Conservation (phyloP, 2,113 vertebrate species). For the Oreocharis arfaki region DNA sequence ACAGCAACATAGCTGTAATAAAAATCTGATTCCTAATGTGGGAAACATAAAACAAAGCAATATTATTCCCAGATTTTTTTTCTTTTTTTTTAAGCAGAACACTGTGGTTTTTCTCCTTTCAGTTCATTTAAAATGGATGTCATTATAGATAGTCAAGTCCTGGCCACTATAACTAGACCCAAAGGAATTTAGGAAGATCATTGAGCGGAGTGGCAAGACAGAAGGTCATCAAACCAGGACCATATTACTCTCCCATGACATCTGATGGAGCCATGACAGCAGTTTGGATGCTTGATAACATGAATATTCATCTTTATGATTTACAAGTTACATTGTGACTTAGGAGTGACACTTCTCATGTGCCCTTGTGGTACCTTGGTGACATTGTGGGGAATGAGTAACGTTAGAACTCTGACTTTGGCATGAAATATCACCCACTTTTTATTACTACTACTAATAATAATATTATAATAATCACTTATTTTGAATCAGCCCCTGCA, state of each 20-base stretch:
- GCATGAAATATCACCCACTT: background rate
- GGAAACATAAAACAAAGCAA: background rate
- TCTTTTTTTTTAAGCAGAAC: background rate
- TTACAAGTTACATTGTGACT: constrained; percentile 39
- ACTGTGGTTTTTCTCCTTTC: background rate
- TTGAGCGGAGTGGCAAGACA: constrained; percentile 27
- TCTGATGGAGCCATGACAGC: constrained; percentile 56
- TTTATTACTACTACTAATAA: background rate
- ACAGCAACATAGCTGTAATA: background rate
- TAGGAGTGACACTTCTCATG: constrained; percentile 33
- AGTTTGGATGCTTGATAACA: constrained; percentile 22
- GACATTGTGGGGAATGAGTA: background rate
- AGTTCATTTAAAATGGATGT: constrained; percentile 17
- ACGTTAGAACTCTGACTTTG: constrained; percentile 47
- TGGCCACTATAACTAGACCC: background rate
- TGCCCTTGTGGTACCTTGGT: background rate
- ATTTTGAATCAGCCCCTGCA: background rate
- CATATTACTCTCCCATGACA: constrained; percentile 44
- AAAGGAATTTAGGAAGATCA: background rate
- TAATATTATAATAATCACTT: background rate
- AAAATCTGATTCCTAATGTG: background rate
- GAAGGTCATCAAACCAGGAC: constrained; percentile 55
- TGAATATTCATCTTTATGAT: constrained; percentile 69
- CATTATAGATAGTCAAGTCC: constrained; percentile 2
- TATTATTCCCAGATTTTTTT: background rate